These are phyloP conservation scores for Sarotherodon lohbergeri DNA, from an alignment of 2,113 vertebrate species.

Conservation along the genomic window DNA sequence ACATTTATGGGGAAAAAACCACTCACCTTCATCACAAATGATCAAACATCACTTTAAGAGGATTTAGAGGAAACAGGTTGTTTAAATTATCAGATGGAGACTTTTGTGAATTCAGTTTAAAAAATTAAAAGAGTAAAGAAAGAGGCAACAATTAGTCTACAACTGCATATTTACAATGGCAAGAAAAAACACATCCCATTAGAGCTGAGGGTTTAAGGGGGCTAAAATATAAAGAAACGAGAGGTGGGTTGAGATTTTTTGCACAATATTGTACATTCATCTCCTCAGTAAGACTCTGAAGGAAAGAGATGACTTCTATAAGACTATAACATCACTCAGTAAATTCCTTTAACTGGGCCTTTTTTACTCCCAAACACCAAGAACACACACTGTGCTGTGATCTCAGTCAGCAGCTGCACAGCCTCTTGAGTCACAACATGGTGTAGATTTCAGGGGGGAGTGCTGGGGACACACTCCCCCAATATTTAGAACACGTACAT, in stretches of 20 bases:
- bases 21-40: background rate
- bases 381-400: background rate
- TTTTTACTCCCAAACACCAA: background rate
- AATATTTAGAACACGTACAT: background rate
- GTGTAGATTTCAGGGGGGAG: background rate
- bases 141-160: background rate
- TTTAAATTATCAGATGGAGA: background rate
- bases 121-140: too few relatives aligned
- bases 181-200: accelerated
- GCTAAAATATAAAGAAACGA: accelerated
- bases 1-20: background rate
- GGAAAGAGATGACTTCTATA: background rate
- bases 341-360: accelerated
- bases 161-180: accelerated
- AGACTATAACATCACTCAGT: background rate
- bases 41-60: background rate
- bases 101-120: background rate
- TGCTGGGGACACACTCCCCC: background rate
- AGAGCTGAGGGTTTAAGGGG: accelerated
- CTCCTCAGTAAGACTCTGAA: background rate
- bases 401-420: background rate
- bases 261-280: background rate
- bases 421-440: background rate
- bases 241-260: background rate
- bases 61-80: background rate